Conservation (phyloP, 1,140 invertebrate genomes). For the Drosophila sturtevanti region DNA sequence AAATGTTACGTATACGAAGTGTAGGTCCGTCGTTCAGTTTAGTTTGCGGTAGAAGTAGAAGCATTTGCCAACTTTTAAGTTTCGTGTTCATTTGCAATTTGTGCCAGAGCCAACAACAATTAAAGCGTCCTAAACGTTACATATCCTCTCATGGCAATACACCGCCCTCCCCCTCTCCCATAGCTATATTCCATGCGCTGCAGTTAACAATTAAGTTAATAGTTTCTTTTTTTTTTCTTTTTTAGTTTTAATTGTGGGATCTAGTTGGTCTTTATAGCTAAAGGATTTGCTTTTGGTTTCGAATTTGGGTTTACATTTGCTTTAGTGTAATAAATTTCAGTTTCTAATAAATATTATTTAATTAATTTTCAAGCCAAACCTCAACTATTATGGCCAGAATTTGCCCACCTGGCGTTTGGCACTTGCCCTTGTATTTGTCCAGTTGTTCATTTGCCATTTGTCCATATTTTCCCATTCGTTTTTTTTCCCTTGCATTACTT, state of each 20-base stretch:
- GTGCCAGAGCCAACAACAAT: conserved; percentile 66
- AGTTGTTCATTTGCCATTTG: background rate
- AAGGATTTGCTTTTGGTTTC: background rate
- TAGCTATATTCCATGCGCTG: background rate
- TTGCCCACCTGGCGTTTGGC: conserved; percentile 4
- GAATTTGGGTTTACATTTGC: background rate
- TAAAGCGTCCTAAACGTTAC: conserved; percentile 60
- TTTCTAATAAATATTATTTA: conserved; percentile 74
- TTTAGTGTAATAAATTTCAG: conserved; percentile 59
- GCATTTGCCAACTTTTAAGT: conserved; percentile 54
- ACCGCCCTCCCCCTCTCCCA: background rate
- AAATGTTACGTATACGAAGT: conserved; percentile 58
- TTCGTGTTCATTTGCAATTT: conserved; percentile 80
- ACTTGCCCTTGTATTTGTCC: conserved; percentile 4
- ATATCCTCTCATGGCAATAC: conserved; percentile 32
- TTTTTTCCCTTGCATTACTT: background rate
- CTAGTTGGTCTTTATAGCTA: conserved; percentile 29
- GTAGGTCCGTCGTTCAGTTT: conserved; percentile 11
- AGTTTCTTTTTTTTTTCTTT: conserved; percentile 53
- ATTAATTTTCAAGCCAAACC: conserved; percentile 63
- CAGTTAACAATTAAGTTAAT: conserved; percentile 75
- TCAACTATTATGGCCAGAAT: conserved; percentile 33
- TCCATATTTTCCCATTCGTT: background rate
- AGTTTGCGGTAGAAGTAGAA: conserved; percentile 2
- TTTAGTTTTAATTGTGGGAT: conserved; percentile 48